Evolutionary conservation across 1,140 invertebrate species (phyloP), one percentile per base, ranked within the genome.

Genomic region (Lepidurus couesii): DNA sequence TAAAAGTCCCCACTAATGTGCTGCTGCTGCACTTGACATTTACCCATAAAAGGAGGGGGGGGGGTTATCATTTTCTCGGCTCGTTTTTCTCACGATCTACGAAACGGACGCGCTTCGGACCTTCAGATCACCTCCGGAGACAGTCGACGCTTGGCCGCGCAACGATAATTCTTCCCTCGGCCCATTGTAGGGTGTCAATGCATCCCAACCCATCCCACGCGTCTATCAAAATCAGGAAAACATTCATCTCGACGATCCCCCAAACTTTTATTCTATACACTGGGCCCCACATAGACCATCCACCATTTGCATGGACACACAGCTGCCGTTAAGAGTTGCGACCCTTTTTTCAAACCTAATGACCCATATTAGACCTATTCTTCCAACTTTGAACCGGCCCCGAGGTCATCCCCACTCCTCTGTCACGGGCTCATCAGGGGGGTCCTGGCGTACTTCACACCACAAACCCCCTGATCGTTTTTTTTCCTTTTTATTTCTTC

Each of bases 291-390:
- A 34, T 34, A 34, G 34, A 34, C 34, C 34, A 4, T 34, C 2
- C 34, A 34, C 2, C 34, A 34, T 34, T 34, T 34, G 53, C 53
- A 21, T 65, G 53, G 53, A 21, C 53, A 13, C 21, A 65, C 53
- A 65, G 53, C 53, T 65, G 53, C 53, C 53, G 53, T 65, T 65
- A 65, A 65, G 53, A 65, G 53, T 65, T 65, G 53, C 53, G 53
- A 65, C 16, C 53, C 53, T 21, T 65, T 34, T 34, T 65, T 65
- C 53, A 65, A 16, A 65, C 53, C 21, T 65, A 65, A 65, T 65
- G 53, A 65, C 53, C 53, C 53, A 65, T 65, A 65, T 65, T 65
- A 65, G 53, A 65, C 16, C 53, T 65, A 65, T 65, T 65, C 53
- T 65, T 21, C 53, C 53, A 65, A 65, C 53, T n/a, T 34, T 65